phyloP scores from a whole-genome alignment of 2,113 vertebrate species.

The Propithecus coquereli region DNA sequence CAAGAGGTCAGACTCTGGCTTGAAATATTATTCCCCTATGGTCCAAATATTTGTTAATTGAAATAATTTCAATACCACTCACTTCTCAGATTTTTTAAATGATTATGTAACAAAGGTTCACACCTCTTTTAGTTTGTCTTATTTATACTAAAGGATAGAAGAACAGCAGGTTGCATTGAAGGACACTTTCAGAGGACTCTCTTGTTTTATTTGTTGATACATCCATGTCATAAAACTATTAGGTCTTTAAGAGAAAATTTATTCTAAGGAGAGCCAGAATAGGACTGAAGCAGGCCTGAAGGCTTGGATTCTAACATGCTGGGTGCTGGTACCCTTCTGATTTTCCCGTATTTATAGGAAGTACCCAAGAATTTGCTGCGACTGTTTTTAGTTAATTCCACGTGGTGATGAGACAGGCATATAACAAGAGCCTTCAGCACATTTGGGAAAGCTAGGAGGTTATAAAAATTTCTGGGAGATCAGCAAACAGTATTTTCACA shows the following conservation, averaged over 20 bases:
- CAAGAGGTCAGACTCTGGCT: conserved; percentile 5
- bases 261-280: not conserved
- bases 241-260: not conserved
- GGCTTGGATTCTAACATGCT: not conserved
- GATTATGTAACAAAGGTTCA: conserved; percentile 35
- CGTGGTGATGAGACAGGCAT: not conserved
- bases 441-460: not conserved
- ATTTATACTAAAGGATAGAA: conserved; percentile 32
- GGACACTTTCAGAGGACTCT: not conserved
- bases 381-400: not conserved
- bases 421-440: not conserved
- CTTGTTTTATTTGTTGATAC: conserved; percentile 1
- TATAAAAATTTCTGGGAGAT: not conserved
- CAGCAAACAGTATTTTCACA: not conserved
- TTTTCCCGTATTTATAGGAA: not conserved
- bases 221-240: not conserved
- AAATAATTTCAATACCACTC: conserved; percentile 53
- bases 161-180: conserved; percentile 26
- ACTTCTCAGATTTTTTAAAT: not conserved
- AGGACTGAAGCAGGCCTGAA: not conserved
- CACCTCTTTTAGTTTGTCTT: conserved; percentile 55
- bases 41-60: conserved; percentile 43
- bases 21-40: not conserved
- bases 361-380: not conserved
- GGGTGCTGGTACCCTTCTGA: not conserved